Evolutionary conservation across 2,113 vertebrate genomes (phyloP).

Genomic region (Cryptotis parvus): DNA sequence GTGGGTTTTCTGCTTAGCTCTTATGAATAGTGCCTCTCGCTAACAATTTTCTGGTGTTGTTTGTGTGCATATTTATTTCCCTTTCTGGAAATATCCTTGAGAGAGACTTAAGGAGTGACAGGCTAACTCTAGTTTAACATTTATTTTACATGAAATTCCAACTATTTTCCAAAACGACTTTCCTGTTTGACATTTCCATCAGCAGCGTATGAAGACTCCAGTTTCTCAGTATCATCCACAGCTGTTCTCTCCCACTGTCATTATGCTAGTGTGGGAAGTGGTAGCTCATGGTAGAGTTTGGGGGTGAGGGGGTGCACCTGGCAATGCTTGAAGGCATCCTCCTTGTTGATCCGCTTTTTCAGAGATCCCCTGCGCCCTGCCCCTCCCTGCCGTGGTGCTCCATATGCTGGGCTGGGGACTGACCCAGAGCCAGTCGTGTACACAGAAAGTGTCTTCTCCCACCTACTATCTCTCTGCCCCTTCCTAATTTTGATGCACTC

Average conservation of each 20-base stretch:
- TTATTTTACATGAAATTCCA: not conserved
- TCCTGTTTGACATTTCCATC: not conserved
- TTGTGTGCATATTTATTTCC: not conserved
- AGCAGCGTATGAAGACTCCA: not conserved
- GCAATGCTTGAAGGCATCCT: too few relatives aligned
- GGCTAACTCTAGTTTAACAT: not conserved
- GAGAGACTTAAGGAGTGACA: not conserved
- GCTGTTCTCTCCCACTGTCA: not conserved
- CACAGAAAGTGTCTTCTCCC: too few relatives aligned
- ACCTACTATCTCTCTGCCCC: too few relatives aligned
- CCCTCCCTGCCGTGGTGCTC: too few relatives aligned
- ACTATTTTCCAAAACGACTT: not conserved
- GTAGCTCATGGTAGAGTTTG: not conserved
- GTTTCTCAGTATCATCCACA: not conserved
- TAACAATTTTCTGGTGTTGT: not conserved
- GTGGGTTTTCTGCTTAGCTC: not conserved
- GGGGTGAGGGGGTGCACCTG: too few relatives aligned
- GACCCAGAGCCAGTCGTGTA: too few relatives aligned
- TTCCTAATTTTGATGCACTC: not conserved
- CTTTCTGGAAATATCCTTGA: not conserved
- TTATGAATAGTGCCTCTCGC: not conserved
- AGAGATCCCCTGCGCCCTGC: too few relatives aligned
- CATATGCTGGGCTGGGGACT: too few relatives aligned
- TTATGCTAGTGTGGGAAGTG: not conserved
- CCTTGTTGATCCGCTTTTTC: too few relatives aligned